Percentiles rank a stretch among this genome's conserved stretches.
phyloP scores from a whole-genome alignment of 2,797 vertebrate species.

The Lutjanus argentimaculatus region DNA sequence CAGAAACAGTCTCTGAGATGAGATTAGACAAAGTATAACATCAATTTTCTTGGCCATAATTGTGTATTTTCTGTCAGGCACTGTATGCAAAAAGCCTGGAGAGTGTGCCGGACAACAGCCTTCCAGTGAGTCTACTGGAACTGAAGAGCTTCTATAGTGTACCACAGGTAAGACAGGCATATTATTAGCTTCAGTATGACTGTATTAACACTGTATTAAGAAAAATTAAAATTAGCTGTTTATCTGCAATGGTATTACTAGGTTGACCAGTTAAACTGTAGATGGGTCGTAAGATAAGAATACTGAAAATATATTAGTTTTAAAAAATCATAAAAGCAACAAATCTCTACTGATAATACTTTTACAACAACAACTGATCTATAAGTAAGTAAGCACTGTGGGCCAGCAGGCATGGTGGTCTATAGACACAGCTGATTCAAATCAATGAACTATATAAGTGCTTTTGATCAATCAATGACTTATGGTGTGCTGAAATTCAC shows the following conservation, averaged over 20 bases:
- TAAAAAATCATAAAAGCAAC: not conserved
- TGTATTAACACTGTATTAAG: not conserved
- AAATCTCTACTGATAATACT: not conserved
- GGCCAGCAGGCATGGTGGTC: not conserved
- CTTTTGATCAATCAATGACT: not conserved
- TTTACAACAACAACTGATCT: not conserved
- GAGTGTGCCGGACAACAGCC: constrained; percentile 86
- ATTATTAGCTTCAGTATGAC: not conserved
- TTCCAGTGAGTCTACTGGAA: constrained; percentile 90
- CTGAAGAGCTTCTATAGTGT: constrained; percentile 87
- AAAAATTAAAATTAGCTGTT: not conserved
- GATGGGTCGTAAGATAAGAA: not conserved
- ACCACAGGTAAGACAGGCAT: constrained; percentile 86
- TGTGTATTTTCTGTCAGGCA: constrained; percentile 80
- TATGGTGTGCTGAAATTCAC: constrained; percentile 48
- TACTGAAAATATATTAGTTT: not conserved
- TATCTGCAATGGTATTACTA: not conserved
- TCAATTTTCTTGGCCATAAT: not conserved
- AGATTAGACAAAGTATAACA: not conserved
- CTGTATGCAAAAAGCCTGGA: constrained; percentile 89
- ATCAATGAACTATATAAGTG: not conserved
- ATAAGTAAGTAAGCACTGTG: not conserved
- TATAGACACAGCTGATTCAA: not conserved
- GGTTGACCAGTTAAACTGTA: not conserved
- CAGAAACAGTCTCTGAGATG: not conserved